These are phyloP conservation scores for Nasalis larvatus DNA, from an alignment of 2,113 vertebrate genomes.

Conservation along the genomic window DNA sequence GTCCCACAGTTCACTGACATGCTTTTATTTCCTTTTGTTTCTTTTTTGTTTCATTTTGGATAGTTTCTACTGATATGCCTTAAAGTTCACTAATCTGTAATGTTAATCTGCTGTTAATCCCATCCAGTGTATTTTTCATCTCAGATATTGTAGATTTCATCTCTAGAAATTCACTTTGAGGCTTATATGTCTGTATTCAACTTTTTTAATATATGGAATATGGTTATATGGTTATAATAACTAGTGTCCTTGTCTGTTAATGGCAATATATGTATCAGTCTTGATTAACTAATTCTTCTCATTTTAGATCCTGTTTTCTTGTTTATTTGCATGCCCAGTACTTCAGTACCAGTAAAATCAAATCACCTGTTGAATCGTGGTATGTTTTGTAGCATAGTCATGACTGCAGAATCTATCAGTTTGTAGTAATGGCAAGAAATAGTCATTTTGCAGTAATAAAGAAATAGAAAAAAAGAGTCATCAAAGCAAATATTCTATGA, in stretches of 20 bases:
- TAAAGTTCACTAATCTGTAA: not conserved
- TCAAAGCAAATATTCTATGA: not conserved
- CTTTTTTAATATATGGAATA: not conserved
- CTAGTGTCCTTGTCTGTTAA: not conserved
- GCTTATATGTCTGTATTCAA: not conserved
- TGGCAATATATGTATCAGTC: not conserved
- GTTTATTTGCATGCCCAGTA: not conserved
- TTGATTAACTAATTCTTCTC: not conserved
- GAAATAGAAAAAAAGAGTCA: constrained; percentile 19
- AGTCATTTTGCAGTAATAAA: constrained; percentile 87
- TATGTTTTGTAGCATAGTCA: constrained; percentile 87
- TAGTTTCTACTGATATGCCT: not conserved
- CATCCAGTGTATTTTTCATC: not conserved
- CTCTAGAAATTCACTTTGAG: not conserved
- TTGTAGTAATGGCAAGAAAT: constrained; percentile 88
- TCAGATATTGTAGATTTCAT: not conserved
- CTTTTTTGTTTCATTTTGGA: not conserved
- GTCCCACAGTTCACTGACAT: not conserved
- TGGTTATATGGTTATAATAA: not conserved
- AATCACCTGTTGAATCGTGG: constrained; percentile 86
- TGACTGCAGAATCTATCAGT: constrained; percentile 83
- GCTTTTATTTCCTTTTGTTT: not conserved
- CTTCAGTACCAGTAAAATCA: constrained; percentile 12
- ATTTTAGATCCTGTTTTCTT: not conserved
- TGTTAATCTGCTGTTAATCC: not conserved